Evolutionary conservation across 1,140 invertebrate genomes (phyloP).

Genomic region (Heliconius nattereri): DNA sequence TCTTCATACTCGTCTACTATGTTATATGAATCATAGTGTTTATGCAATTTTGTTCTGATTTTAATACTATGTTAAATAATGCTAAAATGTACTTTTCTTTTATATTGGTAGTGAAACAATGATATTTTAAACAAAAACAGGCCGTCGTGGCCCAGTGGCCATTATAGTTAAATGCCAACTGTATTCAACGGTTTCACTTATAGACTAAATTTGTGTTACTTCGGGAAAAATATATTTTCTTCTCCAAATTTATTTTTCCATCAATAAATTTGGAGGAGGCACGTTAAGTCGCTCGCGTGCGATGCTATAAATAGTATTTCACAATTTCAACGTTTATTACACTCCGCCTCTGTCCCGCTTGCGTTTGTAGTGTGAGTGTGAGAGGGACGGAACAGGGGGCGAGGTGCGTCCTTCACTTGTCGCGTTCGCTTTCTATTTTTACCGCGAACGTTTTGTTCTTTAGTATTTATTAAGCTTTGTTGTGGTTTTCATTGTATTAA

Average conservation of each 20-base stretch:
- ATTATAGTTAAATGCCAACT: not conserved
- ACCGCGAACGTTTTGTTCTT: constrained; percentile 49
- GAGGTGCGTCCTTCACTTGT: constrained; percentile 72
- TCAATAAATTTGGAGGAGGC: constrained; percentile 45
- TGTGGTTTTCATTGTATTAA: constrained; percentile 1
- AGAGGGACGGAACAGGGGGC: constrained; percentile 44
- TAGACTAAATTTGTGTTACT: not conserved
- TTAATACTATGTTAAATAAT: too few relatives aligned
- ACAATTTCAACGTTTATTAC: constrained; percentile 41
- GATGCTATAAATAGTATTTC: constrained; percentile 43
- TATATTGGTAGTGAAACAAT: too few relatives aligned
- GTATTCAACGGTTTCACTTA: too few relatives aligned
- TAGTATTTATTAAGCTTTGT: constrained; percentile 29
- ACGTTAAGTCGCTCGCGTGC: constrained; percentile 55
- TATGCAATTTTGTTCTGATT: too few relatives aligned
- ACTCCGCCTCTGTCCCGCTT: constrained; percentile 43
- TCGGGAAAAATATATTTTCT: not conserved
- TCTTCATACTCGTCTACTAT: not conserved
- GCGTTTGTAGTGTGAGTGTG: constrained; percentile 27
- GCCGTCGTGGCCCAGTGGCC: too few relatives aligned
- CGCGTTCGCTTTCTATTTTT: constrained; percentile 64
- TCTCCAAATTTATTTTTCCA: constrained; percentile 35
- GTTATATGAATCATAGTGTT: too few relatives aligned
- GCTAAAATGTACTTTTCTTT: too few relatives aligned
- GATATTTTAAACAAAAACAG: too few relatives aligned